Conservation (phyloP, 2,797 vertebrate species). For the Catamblyrhynchus diadema region DNA sequence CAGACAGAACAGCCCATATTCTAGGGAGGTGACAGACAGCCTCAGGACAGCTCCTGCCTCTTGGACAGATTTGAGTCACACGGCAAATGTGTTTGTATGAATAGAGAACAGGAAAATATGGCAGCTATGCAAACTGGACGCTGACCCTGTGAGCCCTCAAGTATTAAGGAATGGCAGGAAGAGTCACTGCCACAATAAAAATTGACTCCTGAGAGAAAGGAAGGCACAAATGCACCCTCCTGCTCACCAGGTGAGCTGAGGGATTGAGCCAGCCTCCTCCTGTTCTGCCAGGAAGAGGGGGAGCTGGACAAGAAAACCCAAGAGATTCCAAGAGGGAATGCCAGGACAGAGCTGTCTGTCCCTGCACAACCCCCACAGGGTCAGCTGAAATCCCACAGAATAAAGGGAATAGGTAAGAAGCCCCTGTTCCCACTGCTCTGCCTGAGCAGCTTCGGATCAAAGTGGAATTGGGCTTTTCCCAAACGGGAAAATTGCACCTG, state of each 20-base stretch:
- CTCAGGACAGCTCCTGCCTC: conserved; percentile 50
- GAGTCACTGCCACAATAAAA: neutral
- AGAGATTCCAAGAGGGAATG: neutral
- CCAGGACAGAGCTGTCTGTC: neutral
- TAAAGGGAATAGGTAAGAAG: accelerated
- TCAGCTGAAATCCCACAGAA: neutral
- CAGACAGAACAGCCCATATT: conserved; percentile 69
- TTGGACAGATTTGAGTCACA: conserved; percentile 48
- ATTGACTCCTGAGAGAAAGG: neutral
- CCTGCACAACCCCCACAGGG: neutral
- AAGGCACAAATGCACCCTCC: neutral
- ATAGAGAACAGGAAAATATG: neutral
- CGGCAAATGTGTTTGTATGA: neutral
- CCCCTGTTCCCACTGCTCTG: neutral
- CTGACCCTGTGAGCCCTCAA: neutral
- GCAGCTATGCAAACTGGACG: neutral
- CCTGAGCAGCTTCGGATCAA: neutral
- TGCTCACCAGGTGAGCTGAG: neutral
- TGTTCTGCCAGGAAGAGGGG: neutral
- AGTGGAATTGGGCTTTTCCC: neutral
- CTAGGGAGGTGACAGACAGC: conserved; percentile 48
- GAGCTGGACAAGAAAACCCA: neutral
- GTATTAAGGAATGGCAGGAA: neutral
- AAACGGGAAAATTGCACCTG: neutral
- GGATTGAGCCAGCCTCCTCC: neutral